Evolutionary conservation across 2,113 vertebrate species (phyloP).

Genomic region (Bubalus kerabau): DNA sequence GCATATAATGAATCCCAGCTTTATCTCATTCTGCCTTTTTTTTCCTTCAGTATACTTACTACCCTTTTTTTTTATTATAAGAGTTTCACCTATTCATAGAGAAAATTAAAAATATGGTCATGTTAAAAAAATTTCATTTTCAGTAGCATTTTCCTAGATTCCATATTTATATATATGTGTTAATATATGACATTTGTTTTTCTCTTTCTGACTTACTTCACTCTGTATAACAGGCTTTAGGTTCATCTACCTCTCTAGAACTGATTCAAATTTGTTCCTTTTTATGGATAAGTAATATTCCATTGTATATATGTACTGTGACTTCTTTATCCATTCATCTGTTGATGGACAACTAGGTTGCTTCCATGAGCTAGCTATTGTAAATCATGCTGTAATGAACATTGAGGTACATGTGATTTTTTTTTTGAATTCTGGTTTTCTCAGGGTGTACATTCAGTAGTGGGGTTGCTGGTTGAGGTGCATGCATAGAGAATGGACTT

Average conservation of each 20-base stretch:
- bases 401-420: neutral
- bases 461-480: neutral
- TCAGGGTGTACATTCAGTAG: neutral
- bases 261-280: neutral
- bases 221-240: neutral
- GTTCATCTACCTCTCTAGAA: neutral
- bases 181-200: neutral
- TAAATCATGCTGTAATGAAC: neutral
- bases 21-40: neutral
- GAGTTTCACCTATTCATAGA: neutral
- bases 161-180: neutral
- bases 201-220: neutral
- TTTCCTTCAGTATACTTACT: neutral
- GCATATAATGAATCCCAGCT: neutral
- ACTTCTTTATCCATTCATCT: neutral
- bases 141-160: neutral
- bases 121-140: neutral
- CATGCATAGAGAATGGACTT: neutral
- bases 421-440: neutral
- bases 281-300: neutral
- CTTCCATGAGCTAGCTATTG: neutral
- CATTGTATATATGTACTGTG: neutral
- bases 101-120: neutral
- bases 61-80: neutral
- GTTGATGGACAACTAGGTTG: neutral